A percentile compares a stretch with the other conserved stretches of the same genome.
Conservation (phyloP, 2,888 invertebrate genomes). For the Agriopis marginaria region DNA sequence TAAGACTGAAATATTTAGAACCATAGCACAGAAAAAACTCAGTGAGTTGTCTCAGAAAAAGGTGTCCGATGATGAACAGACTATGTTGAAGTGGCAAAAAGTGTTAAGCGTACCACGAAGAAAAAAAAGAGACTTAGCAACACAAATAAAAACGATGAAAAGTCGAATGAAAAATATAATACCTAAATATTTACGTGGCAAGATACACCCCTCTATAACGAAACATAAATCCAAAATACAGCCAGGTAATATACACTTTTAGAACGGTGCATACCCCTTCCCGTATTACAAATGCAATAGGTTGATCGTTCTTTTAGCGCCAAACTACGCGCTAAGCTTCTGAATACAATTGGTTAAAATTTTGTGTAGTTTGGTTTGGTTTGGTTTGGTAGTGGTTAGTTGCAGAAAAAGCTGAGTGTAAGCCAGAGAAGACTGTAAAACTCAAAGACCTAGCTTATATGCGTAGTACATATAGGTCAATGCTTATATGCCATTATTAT, state of each 20-base stretch:
- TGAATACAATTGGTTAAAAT: no score
- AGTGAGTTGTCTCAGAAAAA: slow-evolving; percentile 56
- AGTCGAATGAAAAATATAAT: slow-evolving; percentile 68
- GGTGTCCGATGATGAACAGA: slow-evolving; percentile 58
- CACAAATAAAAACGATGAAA: slow-evolving; percentile 41
- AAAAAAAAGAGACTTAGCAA: slow-evolving; percentile 54
- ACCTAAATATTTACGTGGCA: slow-evolving; percentile 68
- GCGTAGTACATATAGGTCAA: no score
- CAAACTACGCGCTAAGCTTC: neutral
- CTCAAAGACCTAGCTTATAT: no score
- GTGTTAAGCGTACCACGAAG: slow-evolving; percentile 56
- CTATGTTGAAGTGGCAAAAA: slow-evolving; percentile 68
- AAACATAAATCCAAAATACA: slow-evolving; percentile 46
- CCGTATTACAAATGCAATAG: no score
- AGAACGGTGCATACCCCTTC: no score
- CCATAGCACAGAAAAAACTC: slow-evolving; percentile 58
- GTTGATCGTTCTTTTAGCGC: neutral
- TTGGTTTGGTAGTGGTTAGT: no score
- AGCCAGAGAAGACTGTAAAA: no score
- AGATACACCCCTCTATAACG: slow-evolving; percentile 59
- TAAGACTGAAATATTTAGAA: slow-evolving; percentile 60
- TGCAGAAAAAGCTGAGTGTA: no score
- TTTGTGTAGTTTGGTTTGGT: no score
- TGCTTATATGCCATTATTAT: neutral
- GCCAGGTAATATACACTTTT: slow-evolving; percentile 7